Evolutionary conservation across 2,113 vertebrate species (phyloP).

Genomic region (Clupea harengus): DNA sequence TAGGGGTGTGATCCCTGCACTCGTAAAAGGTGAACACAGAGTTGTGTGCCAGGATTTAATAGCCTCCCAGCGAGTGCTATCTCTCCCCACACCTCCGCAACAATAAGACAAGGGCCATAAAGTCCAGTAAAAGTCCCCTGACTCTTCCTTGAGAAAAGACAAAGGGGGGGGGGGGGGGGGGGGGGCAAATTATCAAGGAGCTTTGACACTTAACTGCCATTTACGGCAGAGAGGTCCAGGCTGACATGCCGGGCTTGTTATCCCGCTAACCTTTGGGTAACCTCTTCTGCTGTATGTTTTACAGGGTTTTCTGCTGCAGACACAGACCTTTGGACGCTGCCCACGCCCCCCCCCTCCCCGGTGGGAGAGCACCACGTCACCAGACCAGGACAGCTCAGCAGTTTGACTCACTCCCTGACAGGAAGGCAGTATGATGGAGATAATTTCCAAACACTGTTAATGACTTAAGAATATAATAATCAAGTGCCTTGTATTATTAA

Average conservation of each 20-base stretch:
- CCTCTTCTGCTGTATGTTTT: not conserved
- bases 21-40: constrained; percentile 23
- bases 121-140: constrained; percentile 24
- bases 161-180: not conserved
- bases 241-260: not conserved
- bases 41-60: constrained; percentile 31
- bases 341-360: not conserved
- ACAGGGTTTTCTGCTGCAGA: not conserved
- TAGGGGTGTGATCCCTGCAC: constrained; percentile 30
- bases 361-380: too few relatives aligned
- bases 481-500: too few relatives aligned
- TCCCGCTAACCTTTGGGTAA: not conserved
- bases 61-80: constrained; percentile 33
- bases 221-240: constrained; percentile 16
- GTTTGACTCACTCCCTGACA: too few relatives aligned
- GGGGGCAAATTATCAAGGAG: constrained; percentile 5
- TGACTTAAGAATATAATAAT: too few relatives aligned
- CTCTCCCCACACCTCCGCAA: constrained; percentile 28
- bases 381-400: too few relatives aligned
- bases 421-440: too few relatives aligned
- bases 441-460: too few relatives aligned
- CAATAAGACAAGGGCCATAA: constrained; percentile 25
- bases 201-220: constrained; percentile 8
- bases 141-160: not conserved
- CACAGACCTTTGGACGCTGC: constrained; percentile 9